Percentiles rank a stretch among this genome's conserved stretches.
Conservation (phyloP, 2,797 vertebrate genomes). For the Sphenopsis melanotis region DNA sequence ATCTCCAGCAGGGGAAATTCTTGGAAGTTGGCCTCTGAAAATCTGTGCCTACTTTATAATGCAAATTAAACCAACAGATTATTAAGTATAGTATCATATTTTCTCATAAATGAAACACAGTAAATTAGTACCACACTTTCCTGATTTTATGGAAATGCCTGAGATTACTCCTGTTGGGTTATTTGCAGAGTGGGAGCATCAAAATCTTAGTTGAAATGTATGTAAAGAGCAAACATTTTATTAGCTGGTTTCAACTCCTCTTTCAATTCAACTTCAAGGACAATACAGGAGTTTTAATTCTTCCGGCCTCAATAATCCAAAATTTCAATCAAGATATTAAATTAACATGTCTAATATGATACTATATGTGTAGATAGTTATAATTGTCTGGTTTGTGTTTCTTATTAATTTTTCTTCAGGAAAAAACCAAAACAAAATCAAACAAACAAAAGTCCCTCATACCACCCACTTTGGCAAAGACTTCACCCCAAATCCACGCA, state of each 20-base stretch:
- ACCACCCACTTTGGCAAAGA: accelerated
- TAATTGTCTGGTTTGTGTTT: background rate
- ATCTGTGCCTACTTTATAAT: background rate
- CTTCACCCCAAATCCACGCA: accelerated
- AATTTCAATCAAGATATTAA: background rate
- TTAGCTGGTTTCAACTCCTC: background rate
- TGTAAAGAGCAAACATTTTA: background rate
- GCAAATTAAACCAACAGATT: background rate
- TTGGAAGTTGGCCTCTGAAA: background rate
- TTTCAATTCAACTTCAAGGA: background rate
- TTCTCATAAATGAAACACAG: background rate
- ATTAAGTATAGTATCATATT: background rate
- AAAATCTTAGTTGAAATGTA: background rate
- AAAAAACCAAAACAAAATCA: accelerated
- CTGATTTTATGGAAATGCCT: background rate
- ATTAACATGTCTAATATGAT: background rate
- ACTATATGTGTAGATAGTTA: too few species aligned
- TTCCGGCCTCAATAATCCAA: background rate
- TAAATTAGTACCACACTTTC: background rate
- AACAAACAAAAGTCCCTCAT: accelerated
- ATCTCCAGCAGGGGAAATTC: background rate
- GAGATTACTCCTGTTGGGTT: background rate
- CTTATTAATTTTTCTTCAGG: background rate
- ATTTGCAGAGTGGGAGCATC: background rate
- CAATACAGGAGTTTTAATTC: background rate